Conservation (phyloP, 2,888 invertebrate species). For the Diaperis boleti region DNA sequence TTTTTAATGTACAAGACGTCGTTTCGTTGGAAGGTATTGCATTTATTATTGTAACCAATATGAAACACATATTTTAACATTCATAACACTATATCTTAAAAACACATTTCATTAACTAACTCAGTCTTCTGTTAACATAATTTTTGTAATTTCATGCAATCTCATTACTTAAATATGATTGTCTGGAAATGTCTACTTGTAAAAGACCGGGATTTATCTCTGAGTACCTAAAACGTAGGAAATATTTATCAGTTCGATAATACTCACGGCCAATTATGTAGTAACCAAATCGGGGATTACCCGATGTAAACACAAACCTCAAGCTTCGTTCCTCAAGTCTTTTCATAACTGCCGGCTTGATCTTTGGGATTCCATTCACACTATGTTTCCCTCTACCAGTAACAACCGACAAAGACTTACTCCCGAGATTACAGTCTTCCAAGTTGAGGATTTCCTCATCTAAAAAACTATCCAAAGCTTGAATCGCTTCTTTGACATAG, state of each 20-base stretch:
- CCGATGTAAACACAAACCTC: slow-evolving; percentile 3
- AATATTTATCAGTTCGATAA: too few relatives aligned
- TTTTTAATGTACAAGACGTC: too few relatives aligned
- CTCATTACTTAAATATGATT: neutral
- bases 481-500: slow-evolving; percentile 77
- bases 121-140: too few relatives aligned
- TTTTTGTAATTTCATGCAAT: too few relatives aligned
- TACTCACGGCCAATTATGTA: too few relatives aligned
- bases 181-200: neutral
- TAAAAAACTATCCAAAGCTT: slow-evolving; percentile 75
- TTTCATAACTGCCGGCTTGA: slow-evolving; percentile 78
- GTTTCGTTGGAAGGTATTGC: too few relatives aligned
- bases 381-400: slow-evolving; percentile 85
- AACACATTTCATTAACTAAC: too few relatives aligned
- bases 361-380: slow-evolving; percentile 72
- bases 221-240: slow-evolving; percentile 7
- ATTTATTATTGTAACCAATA: too few relatives aligned
- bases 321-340: slow-evolving; percentile 72
- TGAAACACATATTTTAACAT: too few relatives aligned
- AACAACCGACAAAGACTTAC: slow-evolving; percentile 71
- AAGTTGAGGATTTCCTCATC: slow-evolving; percentile 73
- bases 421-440: slow-evolving; percentile 58
- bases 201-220: slow-evolving; percentile 12
- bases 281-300: neutral
- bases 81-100: too few relatives aligned